Evolutionary conservation across 2,797 vertebrate genomes (phyloP), one percentile per base, ranked within the genome.

Genomic region (Falco rusticolus): DNA sequence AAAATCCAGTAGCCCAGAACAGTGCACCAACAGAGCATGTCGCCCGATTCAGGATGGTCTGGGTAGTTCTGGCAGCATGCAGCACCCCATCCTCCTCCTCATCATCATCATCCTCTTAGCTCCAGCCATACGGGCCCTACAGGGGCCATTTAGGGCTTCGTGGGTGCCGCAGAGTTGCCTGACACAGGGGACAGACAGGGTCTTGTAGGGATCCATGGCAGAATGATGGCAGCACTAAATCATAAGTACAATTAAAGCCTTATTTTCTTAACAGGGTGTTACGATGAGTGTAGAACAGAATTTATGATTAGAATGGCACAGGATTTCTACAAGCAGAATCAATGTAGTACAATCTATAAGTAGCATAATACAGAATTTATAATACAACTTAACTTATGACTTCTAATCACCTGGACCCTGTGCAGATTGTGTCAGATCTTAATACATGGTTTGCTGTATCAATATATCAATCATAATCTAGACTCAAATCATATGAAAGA

Each of bases 21-120:
- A 2, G 7, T 47, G n/a, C 8, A 16, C 21, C 29, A 8, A 1
- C 12, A 63, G 66, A 72, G 60, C 34, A 31, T 0, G 1, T 33
- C 4, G 3, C 59, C n/a, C 4, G 1, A 24, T 70, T 94, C 48
- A 45, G 29, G 41, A 26, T 18, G 41, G 12, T 56, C 37, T 5
- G 0, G 45, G 39, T 69, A 47, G 41, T 13, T 34, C 25, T 77
- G 77, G 26, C 57, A 77, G 10, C 0, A 0, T 51, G 50, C 80
- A 48, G 51, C 56, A 39, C 72, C 47, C 39, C 39, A 41, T 68
- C 39, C 29, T 70, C 25, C 18, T 45, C 43, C 17, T 45, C 43
- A 6, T 43, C 43, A 16, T 43, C 43, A 16, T 43, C 43, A 16
- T 84, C 22, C 22, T 70, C 45, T 41, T 63, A 45, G 48, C 24